These are phyloP conservation scores for Irena cyanogastra DNA, from an alignment of 2,113 vertebrate species.

Conservation along the genomic window DNA sequence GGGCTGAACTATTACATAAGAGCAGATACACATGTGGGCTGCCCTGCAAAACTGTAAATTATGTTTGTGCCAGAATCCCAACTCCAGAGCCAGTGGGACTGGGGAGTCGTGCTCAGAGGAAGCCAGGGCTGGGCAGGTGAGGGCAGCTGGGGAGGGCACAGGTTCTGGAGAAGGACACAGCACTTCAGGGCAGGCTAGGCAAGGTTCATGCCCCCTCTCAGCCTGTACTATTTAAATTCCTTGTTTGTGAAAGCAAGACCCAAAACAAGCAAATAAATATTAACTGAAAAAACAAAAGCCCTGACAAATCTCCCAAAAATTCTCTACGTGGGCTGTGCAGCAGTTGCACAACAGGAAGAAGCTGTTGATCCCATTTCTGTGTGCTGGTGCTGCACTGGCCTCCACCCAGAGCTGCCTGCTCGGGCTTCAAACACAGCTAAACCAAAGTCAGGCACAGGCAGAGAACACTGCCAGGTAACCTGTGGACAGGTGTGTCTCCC, in stretches of 20 bases:
- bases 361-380: background rate
- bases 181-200: background rate
- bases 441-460: background rate
- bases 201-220: background rate
- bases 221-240: background rate
- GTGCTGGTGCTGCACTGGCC: rapidly evolving
- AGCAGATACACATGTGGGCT: rapidly evolving
- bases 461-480: background rate
- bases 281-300: slow-evolving; percentile 26
- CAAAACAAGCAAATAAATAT: slow-evolving; percentile 11
- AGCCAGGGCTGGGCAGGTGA: background rate
- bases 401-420: background rate
- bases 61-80: background rate
- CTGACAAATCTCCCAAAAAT: slow-evolving; percentile 35
- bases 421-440: background rate
- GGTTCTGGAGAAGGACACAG: rapidly evolving
- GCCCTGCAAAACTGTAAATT: background rate
- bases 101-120: rapidly evolving
- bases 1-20: background rate
- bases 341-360: slow-evolving; percentile 29
- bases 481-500: background rate
- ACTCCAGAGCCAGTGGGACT: background rate
- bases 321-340: background rate
- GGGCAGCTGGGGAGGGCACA: background rate
- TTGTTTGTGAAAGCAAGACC: background rate